Percentiles rank a stretch among this genome's conserved stretches.
Conservation (phyloP, 1,140 invertebrate genomes). For the Contarinia nasturtii region DNA sequence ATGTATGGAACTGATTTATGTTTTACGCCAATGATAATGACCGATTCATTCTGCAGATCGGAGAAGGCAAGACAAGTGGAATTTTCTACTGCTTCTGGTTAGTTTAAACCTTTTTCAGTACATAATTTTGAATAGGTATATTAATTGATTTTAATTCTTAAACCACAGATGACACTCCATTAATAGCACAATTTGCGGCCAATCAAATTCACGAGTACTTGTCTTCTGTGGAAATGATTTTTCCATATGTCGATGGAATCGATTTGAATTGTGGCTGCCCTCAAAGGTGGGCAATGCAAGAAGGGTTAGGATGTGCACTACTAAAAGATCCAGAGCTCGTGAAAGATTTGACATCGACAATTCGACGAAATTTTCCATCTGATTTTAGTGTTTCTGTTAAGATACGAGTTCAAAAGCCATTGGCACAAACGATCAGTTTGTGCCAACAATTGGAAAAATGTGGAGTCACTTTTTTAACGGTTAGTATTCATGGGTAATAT, state of each 20-base stretch:
- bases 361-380: conserved; percentile 46
- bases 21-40: conserved; percentile 93
- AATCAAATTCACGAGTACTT: conserved; percentile 69
- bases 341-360: conserved; percentile 56
- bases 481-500: too few species aligned
- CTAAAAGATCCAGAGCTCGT: conserved; percentile 69
- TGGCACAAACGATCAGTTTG: conserved; percentile 24
- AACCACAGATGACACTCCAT: conserved; percentile 47
- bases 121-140: too few species aligned
- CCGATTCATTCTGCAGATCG: conserved; percentile 81
- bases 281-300: conserved; percentile 82
- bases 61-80: conserved; percentile 72
- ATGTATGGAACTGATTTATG: conserved; percentile 73
- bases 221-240: conserved; percentile 62
- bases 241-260: conserved; percentile 66
- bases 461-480: conserved; percentile 70
- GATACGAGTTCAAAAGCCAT: conserved; percentile 47
- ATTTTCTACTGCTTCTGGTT: conserved; percentile 58
- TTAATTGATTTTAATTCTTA: neutral
- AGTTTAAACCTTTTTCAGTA: neutral
- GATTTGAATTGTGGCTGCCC: conserved; percentile 96
- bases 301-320: conserved; percentile 75
- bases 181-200: conserved; percentile 90
- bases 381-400: conserved; percentile 83
- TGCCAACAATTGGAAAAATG: conserved; percentile 64